Conservation (phyloP, 2,797 vertebrate species). For the Channallabes apus region DNA sequence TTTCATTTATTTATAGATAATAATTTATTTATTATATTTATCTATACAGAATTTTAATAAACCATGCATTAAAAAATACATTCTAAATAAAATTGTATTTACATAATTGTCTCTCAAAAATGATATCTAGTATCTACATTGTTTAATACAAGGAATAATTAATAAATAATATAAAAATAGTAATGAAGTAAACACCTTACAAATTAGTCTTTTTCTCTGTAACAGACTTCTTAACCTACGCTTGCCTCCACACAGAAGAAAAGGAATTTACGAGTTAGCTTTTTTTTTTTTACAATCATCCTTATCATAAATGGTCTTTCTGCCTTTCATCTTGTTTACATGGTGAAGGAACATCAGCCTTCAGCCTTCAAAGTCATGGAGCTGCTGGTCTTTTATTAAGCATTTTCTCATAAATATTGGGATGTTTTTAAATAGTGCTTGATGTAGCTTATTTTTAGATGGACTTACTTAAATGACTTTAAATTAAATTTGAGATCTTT, state of each 20-base stretch:
- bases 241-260: not conserved
- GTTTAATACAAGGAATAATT: no score
- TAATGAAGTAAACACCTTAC: not conserved
- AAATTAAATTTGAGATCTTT: not conserved
- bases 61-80: not conserved
- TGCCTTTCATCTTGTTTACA: constrained; percentile 23
- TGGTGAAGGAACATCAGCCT: constrained; percentile 20
- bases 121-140: constrained; percentile 11
- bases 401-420: not conserved
- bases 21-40: no score
- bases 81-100: not conserved
- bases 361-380: constrained; percentile 24
- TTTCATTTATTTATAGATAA: not conserved
- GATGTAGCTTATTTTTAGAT: not conserved
- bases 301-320: constrained; percentile 35
- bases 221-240: constrained; percentile 15
- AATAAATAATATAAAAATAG: not conserved
- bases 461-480: not conserved
- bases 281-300: constrained; percentile 1
- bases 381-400: constrained; percentile 2
- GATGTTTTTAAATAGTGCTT: not conserved
- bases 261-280: constrained; percentile 25
- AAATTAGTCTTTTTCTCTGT: not conserved
- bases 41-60: not conserved
- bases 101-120: not conserved